Evolutionary conservation across 2,797 vertebrate genomes (phyloP), one percentile per base, ranked within the genome.

Genomic region (Apogon talboti): DNA sequence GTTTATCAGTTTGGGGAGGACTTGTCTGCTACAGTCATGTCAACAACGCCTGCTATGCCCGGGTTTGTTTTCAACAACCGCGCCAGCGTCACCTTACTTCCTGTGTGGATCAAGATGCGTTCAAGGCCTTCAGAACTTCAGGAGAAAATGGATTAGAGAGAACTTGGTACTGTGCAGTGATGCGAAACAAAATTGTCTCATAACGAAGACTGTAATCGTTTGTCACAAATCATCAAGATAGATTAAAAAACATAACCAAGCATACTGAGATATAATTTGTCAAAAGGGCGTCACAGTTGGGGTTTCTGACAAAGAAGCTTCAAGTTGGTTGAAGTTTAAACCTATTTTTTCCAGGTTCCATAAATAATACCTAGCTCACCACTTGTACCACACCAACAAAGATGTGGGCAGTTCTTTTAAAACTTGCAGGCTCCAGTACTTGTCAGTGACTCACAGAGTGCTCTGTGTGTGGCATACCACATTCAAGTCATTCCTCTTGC

Each of bases 31-130:
- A 12, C 47, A 46, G 66, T 74, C 85, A 82, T 74, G 76, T 82
- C 80, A 82, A 83, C 68, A 65, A 42, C 47, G 66, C 33, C 33
- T 35, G 33, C 33, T 50, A 45, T 6, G 7, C 66, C 80, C 86
- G 83, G 79, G 78, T 71, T 80, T 87, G 90, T 89, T 90, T 93
- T 94, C 76, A 93, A 94, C 90, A 50, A 73, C 43, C 92, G 92
- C 92, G 92, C 91, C 90, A 87, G 58, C 87, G 81, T 86, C 81
- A 74, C 65, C 71, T 8, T 38, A 80, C 89, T 92, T 92, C 91
- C 92, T 45, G 88, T 72, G 1, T 44, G 60, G 12, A 28, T 15
- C 51, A n/a, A 0, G 86, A 47, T 81, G 85, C 86, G 76, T 91
- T 91, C 86, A 89, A 2, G 59, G 15, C 1, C 0, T 0, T 0